Base-by-base conservation (phyloP, 2,888 invertebrate species). In the Mythimna impura region DNA sequence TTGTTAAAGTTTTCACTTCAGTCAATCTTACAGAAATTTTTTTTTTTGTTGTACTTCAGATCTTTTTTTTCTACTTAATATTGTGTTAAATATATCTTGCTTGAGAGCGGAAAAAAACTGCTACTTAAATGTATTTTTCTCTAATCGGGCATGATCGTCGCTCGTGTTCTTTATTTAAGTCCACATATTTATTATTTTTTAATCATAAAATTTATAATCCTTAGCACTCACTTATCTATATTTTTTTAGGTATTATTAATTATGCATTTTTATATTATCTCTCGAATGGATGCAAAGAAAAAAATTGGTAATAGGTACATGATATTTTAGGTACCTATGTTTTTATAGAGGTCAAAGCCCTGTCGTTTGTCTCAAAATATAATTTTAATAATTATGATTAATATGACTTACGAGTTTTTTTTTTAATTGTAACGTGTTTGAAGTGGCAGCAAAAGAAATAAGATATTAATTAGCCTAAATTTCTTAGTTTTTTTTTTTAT, bases 381-480 rank as follows among this genome's bases (percentile, higher is more conserved):
- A 72, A 73, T 70, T 67, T 80, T 73, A 71, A 81, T 83, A 66
- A 62, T 63, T 58, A 66, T 68, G 55, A 77, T 83, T 78, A 75
- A 73, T 72, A 69, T 57, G 67, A 84, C 40, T 81, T 80, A 82
- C 25, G 65, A 54, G 54, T 58, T 62, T 73, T 47, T 47, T 43
- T 63, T 70, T 63, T 62, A 73, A 68, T 77, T 57, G 71, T 36
- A 69, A 73, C 61, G 74, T 85, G 73, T 80, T 72, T 69, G 47
- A 54, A 72, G 40, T 60, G 55, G 66, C 72, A 68, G 63, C n/a
- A 61, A 62, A 68, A 75, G 69, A 78, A 66, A 78, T 70, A 70
- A 81, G 76, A 62, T 71, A 71, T 80, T 80, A 73, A 80, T 78
- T 81, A 78, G 65, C 65, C 64, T 66, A 70, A 36, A 65, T 78